These are phyloP conservation scores for Rousettus madagascariensis DNA, from an alignment of 2,797 vertebrate species.

Conservation along the genomic window DNA sequence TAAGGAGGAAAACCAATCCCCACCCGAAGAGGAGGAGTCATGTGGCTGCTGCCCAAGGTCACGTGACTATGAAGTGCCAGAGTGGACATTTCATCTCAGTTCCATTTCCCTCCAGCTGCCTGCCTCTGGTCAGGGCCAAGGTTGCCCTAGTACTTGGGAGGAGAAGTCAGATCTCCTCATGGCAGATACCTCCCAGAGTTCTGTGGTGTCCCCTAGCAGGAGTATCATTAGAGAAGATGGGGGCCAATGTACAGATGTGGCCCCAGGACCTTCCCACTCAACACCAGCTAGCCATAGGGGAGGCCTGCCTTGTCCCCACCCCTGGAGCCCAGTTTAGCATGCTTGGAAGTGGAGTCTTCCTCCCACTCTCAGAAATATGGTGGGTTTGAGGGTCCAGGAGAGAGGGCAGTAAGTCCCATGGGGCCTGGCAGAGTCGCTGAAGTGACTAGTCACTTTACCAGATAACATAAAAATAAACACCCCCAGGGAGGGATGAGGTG, in stretches of 20 bases:
- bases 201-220: not conserved
- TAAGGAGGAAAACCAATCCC: not conserved
- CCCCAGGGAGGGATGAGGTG: not conserved
- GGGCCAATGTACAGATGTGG: not conserved
- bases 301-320: not conserved
- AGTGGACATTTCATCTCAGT: too few relatives aligned
- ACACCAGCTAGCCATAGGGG: not conserved
- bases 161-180: not conserved
- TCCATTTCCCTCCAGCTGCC: not conserved
- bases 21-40: not conserved
- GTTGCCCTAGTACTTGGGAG: not conserved
- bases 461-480: not conserved
- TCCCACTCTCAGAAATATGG: not conserved
- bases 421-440: not conserved
- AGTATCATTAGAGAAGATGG: not conserved
- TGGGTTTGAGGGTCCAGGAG: not conserved
- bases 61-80: not conserved
- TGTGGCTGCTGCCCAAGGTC: not conserved
- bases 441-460: not conserved
- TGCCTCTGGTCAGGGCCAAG: not conserved
- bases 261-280: not conserved
- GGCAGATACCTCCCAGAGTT: not conserved
- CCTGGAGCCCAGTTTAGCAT: not conserved
- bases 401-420: not conserved
- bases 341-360: not conserved